Conservation (phyloP, 1,140 invertebrate genomes). For the Cryptotermes secundus region DNA sequence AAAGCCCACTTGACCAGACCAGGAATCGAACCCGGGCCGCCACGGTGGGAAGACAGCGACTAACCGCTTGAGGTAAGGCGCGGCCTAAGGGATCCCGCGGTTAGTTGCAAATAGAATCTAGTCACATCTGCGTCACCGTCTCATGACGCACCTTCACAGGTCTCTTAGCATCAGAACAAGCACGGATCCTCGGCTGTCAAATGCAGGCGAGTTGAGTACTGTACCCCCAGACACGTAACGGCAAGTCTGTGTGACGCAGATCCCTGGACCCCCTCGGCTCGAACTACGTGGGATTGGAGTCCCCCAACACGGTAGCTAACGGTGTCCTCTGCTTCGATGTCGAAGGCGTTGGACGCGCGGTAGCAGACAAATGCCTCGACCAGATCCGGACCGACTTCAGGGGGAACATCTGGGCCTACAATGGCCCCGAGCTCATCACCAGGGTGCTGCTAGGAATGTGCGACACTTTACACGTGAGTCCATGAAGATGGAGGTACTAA, state of each 20-base stretch:
- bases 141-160: too few species aligned
- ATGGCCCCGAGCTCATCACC: slow-evolving; percentile 72
- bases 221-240: too few species aligned
- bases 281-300: slow-evolving; percentile 68
- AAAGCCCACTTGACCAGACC: too few species aligned
- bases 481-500: background rate
- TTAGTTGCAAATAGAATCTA: too few species aligned
- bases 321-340: slow-evolving; percentile 64
- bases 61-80: too few species aligned
- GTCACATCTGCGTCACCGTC: too few species aligned
- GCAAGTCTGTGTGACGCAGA: background rate
- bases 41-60: too few species aligned
- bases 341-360: slow-evolving; percentile 55
- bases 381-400: slow-evolving; percentile 61
- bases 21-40: too few species aligned
- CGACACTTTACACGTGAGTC: slow-evolving; percentile 50
- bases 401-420: slow-evolving; percentile 65
- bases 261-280: slow-evolving; percentile 55
- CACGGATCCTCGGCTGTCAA: too few species aligned
- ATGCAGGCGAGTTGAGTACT: too few species aligned
- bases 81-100: too few species aligned
- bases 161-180: too few species aligned
- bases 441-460: slow-evolving; percentile 62
- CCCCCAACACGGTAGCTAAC: slow-evolving; percentile 57
- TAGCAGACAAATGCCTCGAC: slow-evolving; percentile 58